phyloP scores from a whole-genome alignment of 1,140 invertebrate species.

The Achroia grisella region DNA sequence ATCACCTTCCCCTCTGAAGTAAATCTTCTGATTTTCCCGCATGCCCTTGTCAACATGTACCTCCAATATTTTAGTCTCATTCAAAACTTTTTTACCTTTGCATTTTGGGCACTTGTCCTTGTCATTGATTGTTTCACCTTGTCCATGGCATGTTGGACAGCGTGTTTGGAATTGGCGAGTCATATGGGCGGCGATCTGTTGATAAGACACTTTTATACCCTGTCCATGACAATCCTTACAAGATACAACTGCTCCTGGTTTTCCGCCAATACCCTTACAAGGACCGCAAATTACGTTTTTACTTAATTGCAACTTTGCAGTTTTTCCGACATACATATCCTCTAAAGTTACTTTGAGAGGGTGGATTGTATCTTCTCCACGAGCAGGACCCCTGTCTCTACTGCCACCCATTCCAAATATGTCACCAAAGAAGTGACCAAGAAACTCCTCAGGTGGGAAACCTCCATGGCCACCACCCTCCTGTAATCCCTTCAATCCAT shows the following conservation, averaged over 20 bases:
- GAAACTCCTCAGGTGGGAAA: constrained; percentile 75
- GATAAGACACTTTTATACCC: constrained; percentile 81
- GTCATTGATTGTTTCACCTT: constrained; percentile 84
- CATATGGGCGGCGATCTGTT: constrained; percentile 86
- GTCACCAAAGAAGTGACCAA: constrained; percentile 79
- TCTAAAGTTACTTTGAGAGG: constrained; percentile 87
- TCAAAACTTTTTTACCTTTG: constrained; percentile 85
- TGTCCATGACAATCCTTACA: constrained; percentile 86
- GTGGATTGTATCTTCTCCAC: constrained; percentile 82
- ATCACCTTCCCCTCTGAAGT: constrained; percentile 92
- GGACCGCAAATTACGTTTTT: constrained; percentile 90
- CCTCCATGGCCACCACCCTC: constrained; percentile 77
- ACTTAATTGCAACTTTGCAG: constrained; percentile 86
- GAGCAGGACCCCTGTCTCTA: constrained; percentile 64
- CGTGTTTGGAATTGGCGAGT: constrained; percentile 87
- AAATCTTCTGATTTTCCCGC: constrained; percentile 90
- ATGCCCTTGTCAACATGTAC: constrained; percentile 95
- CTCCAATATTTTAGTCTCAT: constrained; percentile 87
- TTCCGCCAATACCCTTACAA: constrained; percentile 90
- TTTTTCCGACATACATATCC: constrained; percentile 93
- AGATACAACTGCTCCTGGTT: constrained; percentile 80
- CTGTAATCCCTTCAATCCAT: constrained; percentile 86
- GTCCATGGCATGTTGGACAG: constrained; percentile 81
- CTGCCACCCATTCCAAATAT: constrained; percentile 77
- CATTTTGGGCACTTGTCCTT: constrained; percentile 88